phyloP scores from a whole-genome alignment of 1,140 invertebrate species.

The Heliconius hermathena region DNA sequence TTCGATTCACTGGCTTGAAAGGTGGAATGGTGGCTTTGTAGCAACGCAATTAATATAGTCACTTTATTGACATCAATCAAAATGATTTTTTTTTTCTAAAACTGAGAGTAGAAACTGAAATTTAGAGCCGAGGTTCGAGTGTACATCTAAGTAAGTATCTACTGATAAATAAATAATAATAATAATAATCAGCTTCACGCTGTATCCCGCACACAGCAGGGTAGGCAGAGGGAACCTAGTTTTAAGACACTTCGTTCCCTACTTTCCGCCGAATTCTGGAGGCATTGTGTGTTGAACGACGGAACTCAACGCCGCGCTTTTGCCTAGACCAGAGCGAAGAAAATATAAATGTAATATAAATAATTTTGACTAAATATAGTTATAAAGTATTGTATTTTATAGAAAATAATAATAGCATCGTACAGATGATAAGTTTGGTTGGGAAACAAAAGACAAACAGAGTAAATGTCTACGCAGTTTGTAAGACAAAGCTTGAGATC shows the following conservation, averaged over 20 bases:
- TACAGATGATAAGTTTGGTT: background rate
- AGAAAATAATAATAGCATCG: background rate
- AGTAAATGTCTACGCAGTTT: slow-evolving; percentile 32
- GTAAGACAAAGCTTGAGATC: slow-evolving; percentile 32
- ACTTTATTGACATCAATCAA: slow-evolving; percentile 25
- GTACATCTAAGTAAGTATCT: background rate
- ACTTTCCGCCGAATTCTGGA: too few relatives aligned
- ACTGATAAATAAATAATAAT: background rate
- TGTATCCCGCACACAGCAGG: too few relatives aligned
- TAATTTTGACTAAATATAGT: background rate
- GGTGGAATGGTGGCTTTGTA: slow-evolving; percentile 52
- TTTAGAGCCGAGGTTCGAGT: background rate
- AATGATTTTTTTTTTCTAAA: background rate
- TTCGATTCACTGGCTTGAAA: slow-evolving; percentile 53
- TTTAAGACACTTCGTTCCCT: too few relatives aligned
- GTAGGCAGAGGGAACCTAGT: too few relatives aligned
- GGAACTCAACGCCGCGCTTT: too few relatives aligned
- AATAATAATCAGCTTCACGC: too few relatives aligned
- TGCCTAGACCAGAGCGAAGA: too few relatives aligned
- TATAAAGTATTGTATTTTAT: background rate
- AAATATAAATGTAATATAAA: too few relatives aligned
- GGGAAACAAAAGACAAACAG: slow-evolving; percentile 34
- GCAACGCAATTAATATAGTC: slow-evolving; percentile 45
- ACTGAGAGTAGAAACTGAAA: background rate
- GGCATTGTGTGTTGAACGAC: too few relatives aligned